Base-by-base conservation (phyloP, 2,888 invertebrate species). In the Xylota sylvarum region DNA sequence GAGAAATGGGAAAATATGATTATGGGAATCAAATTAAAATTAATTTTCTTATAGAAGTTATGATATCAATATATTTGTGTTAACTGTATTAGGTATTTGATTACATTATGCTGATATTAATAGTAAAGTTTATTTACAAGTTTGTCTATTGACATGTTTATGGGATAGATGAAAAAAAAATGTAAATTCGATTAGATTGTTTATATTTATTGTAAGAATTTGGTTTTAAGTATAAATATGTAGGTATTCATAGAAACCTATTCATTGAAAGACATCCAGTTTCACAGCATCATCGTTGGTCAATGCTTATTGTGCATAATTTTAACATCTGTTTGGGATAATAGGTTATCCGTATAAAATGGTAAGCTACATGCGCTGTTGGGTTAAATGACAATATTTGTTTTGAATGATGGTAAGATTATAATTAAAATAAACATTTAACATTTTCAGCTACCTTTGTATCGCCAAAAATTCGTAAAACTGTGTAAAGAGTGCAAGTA, bases 21-120 rank as follows among this genome's bases (percentile, higher is more conserved):
- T 74, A 76, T 82, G 70, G 70, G 48, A 69, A 62, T 74, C 40
- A 19, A 70, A 81, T 67, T 67, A 64, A 23, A 60, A 50, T 62
- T 79, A 56, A 43, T 19, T 84, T 64, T 50, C 35, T 7, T 37
- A 1, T 43, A n/a, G 17, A 60, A 60, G 69, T 69, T 74, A 77
- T 73, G 65, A 40, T 72, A 60, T 17, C 30, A 73, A 77, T 77
- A 70, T 10, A n/a, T 65, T 77, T 52, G 19, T 79, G 50, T 50
- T 73, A 62, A 72, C 48, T 73, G 50, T 50, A 30, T 48, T 60
- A 67, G 65, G 43, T 80, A 80, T 80, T 64, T 65, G 65, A 58
- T 80, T 80, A 65, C 58, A 48, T 55, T 77, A 67, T 69, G 60
- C 12, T 30, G 64, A 58, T 64, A 17, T 50, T 65, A 60, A 37